Base-by-base conservation (phyloP, 2,797 vertebrate genomes). In the Orestias chungarensis region DNA sequence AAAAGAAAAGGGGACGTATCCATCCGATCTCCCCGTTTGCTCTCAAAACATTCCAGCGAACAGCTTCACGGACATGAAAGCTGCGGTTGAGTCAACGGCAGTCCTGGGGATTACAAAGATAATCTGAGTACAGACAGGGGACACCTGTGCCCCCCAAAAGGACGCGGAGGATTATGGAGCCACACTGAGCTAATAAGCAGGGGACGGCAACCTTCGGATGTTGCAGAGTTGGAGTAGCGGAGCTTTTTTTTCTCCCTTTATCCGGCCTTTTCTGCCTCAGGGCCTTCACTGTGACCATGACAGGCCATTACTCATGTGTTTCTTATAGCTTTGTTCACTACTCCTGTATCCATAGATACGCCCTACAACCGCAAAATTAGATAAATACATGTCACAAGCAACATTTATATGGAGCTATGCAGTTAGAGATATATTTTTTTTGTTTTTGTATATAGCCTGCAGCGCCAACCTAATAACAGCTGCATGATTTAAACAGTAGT, bases 61-160 rank as follows among this genome's bases (percentile, higher is more conserved):
- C 91, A 90, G 90, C 90, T 92, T 86, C 73, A 76, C 81, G 90
- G 90, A 92, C 88, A 90, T 79, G 85, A 89, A 87, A 82, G 75
- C 66, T 70, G 47, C 70, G n/a, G 72, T 78, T 65, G 14, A 70
- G 82, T 82, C 65, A 46, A 64, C 2, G 86, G 90, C 87, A 86
- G 87, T 87, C 82, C 70, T 43, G 75, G 68, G 89, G 93, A 95
- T 94, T 95, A 95, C 85, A 87, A 68, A 85, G 38, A 65, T 95
- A 94, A 95, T 95, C 94, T 93, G 77, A 80, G 90, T 91, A 92
- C 93, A 95, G 93, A 94, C 90, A 42, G 87, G 83, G 91, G 94
- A 94, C 94, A 95, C 93, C 94, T 95, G 93, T 89, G 88, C 88
- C 86, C 88, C 90, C 84, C 18, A 27, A 73, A 87, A 87, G 85